Evolutionary conservation across 2,797 vertebrate genomes (phyloP).

Genomic region (Leptodactylus fallax): DNA sequence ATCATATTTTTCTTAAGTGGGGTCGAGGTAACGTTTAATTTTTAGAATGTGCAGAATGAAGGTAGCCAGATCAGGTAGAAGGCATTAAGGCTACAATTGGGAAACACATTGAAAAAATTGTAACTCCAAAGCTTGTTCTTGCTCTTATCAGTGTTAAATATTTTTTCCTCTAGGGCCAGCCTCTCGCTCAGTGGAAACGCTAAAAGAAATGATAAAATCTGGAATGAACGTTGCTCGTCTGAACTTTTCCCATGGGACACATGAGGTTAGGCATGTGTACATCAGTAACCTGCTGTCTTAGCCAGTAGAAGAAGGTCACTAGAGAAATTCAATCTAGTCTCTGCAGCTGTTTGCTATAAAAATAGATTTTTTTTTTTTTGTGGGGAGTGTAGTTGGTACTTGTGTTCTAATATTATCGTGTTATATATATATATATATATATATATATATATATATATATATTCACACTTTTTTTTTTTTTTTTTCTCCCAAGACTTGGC

Average conservation of each 20-base stretch:
- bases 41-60: neutral
- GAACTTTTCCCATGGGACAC: constrained; percentile 98
- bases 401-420: neutral
- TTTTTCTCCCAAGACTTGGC: neutral
- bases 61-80: neutral
- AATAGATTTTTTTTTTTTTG: neutral
- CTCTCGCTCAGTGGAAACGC: constrained; percentile 87
- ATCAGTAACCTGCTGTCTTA: neutral
- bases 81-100: too few species aligned
- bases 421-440: too few species aligned
- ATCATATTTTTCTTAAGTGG: too few species aligned
- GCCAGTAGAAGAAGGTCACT: constrained; percentile 46
- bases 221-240: constrained; percentile 98
- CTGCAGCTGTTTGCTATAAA: constrained; percentile 49
- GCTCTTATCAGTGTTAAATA: too few species aligned
- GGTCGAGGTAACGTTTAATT: neutral
- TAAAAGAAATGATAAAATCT: constrained; percentile 96
- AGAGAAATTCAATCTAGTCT: constrained; percentile 33
- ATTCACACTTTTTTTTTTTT: too few species aligned
- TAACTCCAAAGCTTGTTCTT: too few species aligned
- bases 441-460: too few species aligned
- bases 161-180: constrained; percentile 81
- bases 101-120: too few species aligned
- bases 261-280: constrained; percentile 83
- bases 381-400: neutral